Evolutionary conservation across 2,797 vertebrate genomes (phyloP).

Genomic region (Coluber constrictor): DNA sequence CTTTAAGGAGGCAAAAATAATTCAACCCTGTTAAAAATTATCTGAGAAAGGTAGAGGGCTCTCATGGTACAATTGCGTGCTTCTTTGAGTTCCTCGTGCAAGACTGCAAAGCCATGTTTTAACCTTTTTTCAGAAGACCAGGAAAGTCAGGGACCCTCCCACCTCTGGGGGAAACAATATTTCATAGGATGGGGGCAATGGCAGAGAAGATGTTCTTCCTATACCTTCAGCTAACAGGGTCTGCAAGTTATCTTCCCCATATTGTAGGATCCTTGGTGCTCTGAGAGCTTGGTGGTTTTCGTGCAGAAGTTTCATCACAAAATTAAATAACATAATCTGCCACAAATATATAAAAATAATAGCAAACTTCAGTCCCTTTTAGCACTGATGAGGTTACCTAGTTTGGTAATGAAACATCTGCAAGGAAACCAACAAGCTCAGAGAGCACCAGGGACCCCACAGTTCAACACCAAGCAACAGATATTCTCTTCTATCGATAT

Average conservation of each 20-base stretch:
- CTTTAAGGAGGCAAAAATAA: not conserved
- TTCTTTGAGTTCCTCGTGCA: not conserved
- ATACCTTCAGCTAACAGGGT: not conserved
- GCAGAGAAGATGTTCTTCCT: not conserved
- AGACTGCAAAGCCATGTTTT: not conserved
- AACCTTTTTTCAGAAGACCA: not conserved
- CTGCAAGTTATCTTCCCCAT: not conserved
- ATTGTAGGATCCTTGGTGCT: not conserved
- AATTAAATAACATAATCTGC: not conserved
- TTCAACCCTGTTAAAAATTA: not conserved
- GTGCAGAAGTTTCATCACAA: not conserved
- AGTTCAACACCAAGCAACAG: not conserved
- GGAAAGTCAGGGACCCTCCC: not conserved
- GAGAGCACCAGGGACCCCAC: not conserved
- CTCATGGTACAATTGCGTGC: not conserved
- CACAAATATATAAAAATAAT: not conserved
- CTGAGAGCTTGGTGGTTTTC: not conserved
- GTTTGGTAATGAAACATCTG: not conserved
- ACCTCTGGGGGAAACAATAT: not conserved
- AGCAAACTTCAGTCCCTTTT: not conserved
- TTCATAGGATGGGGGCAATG: not conserved
- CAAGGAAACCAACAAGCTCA: not conserved
- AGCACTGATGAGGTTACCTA: not conserved
- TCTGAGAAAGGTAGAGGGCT: not conserved
- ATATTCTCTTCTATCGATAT: not conserved